phyloP scores from a whole-genome alignment of 1,140 invertebrate genomes.

The Drosophila dunni region DNA sequence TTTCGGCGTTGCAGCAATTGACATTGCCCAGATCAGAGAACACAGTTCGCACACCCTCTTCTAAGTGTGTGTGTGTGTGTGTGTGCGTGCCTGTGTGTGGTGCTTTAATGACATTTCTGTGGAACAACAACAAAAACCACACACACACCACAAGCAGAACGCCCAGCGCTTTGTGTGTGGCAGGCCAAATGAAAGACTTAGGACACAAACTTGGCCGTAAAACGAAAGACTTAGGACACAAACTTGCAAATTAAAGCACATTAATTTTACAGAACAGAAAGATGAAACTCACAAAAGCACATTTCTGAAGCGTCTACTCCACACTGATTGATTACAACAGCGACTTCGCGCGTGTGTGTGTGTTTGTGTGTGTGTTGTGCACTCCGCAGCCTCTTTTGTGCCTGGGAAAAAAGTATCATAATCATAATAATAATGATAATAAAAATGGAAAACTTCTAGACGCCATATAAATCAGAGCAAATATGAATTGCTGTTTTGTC shows the following conservation, averaged over 20 bases:
- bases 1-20: slow-evolving; percentile 67
- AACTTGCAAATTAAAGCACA: slow-evolving; percentile 83
- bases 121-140: slow-evolving; percentile 45
- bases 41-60: slow-evolving; percentile 60
- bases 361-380: not conserved
- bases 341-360: slow-evolving; percentile 6
- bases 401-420: slow-evolving; percentile 63
- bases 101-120: slow-evolving; percentile 80
- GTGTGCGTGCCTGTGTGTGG: slow-evolving; percentile 55
- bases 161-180: slow-evolving; percentile 67
- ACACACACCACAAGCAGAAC: slow-evolving; percentile 1
- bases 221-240: slow-evolving; percentile 81
- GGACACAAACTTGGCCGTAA: slow-evolving; percentile 74
- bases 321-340: slow-evolving; percentile 74
- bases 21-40: slow-evolving; percentile 68
- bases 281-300: slow-evolving; percentile 27
- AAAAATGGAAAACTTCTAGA: slow-evolving; percentile 83
- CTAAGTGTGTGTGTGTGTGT: slow-evolving; percentile 44
- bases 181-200: slow-evolving; percentile 76
- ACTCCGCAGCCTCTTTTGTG: slow-evolving; percentile 39
- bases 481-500: slow-evolving; percentile 80
- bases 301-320: slow-evolving; percentile 40
- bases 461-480: slow-evolving; percentile 83
- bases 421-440: slow-evolving; percentile 83
- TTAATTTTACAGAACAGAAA: slow-evolving; percentile 63